Conservation (phyloP, 2,113 vertebrate genomes). For the Pyrgilauda ruficollis region DNA sequence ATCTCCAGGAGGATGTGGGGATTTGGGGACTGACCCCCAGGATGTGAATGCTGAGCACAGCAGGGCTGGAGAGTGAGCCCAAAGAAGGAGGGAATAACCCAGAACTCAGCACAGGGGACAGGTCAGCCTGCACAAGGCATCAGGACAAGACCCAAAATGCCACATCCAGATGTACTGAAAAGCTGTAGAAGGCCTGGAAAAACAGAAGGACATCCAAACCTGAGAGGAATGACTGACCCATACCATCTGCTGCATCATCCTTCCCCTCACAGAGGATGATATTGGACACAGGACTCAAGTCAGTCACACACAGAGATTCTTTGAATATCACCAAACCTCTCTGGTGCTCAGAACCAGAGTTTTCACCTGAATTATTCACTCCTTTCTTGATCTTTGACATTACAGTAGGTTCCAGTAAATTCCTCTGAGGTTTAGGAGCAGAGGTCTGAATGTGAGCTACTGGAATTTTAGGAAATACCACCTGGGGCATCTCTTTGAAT, state of each 20-base stretch:
- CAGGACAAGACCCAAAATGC: neutral
- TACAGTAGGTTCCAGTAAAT: neutral
- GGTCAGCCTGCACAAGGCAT: neutral
- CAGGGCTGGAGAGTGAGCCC: neutral
- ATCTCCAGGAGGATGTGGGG: neutral
- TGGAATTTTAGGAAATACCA: neutral
- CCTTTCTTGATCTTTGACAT: neutral
- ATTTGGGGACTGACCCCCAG: neutral
- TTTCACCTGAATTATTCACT: neutral
- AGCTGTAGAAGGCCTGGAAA: neutral
- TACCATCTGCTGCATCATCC: neutral
- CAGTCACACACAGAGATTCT: neutral
- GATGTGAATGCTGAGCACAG: neutral
- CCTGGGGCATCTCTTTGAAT: neutral
- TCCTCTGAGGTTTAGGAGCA: neutral
- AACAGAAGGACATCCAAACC: neutral
- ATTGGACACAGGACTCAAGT: fast-evolving
- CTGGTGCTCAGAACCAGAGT: neutral
- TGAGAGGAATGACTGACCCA: neutral
- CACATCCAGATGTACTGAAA: neutral
- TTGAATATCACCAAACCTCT: neutral
- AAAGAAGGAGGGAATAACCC: neutral
- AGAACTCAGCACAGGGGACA: neutral
- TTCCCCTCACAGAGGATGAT: neutral
- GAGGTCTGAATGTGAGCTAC: neutral